phyloP scores from a whole-genome alignment of 2,797 vertebrate species.

The Taeniopygia guttata region DNA sequence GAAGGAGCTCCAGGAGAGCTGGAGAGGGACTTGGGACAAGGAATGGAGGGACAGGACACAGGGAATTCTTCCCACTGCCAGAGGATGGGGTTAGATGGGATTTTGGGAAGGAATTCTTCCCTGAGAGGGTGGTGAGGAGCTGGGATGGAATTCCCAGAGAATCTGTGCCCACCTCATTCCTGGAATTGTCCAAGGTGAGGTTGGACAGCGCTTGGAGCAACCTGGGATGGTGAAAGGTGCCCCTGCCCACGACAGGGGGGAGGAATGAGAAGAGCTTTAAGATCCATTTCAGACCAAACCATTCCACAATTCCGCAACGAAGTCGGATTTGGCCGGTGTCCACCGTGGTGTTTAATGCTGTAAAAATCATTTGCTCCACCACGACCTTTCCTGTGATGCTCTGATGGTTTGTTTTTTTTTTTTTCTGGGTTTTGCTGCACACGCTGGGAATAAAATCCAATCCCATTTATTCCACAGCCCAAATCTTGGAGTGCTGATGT shows the following conservation, averaged over 20 bases:
- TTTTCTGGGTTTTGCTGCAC: background rate
- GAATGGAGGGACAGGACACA: background rate
- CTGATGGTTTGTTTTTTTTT: background rate
- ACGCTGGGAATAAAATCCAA: background rate
- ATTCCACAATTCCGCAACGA: accelerated
- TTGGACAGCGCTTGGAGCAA: accelerated
- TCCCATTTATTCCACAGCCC: background rate
- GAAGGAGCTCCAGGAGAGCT: background rate
- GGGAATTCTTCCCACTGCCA: background rate
- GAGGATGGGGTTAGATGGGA: background rate
- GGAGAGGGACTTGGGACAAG: background rate
- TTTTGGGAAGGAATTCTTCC: accelerated
- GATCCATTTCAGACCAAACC: background rate
- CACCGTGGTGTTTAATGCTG: background rate
- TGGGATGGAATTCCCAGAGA: background rate
- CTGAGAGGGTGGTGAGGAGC: accelerated
- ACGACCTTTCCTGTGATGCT: background rate
- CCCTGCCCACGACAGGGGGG: accelerated
- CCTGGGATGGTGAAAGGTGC: accelerated
- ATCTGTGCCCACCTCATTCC: background rate
- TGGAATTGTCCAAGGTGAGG: background rate
- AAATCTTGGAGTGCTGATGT: background rate
- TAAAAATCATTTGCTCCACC: background rate
- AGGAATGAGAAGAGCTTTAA: background rate
- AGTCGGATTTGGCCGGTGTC: background rate